Base-by-base conservation (phyloP, 2,888 invertebrate species). In the Drosophila putrida region DNA sequence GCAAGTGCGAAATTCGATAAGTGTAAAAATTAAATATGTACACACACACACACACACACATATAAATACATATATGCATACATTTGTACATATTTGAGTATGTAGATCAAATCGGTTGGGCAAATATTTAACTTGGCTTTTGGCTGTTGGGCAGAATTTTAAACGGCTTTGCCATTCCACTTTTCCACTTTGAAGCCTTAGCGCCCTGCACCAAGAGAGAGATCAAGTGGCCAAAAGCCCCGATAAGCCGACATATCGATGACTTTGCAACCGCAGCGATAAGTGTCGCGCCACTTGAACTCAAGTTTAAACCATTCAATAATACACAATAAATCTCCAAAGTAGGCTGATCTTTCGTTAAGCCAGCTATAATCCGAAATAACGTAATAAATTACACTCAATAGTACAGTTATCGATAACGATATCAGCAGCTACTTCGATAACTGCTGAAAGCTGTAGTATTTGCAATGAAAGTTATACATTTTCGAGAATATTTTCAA, bases 1-100 rank as follows among this genome's bases (percentile, higher is more conserved):
- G 65, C 77, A 64, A 74, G 72, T 75, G 74, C 78, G 75, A 78
- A 78, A 75, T 75, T 78, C 75, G 78, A 75, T 75, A 75, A 75
- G 78, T 75, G 73, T 60, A 75, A 78, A 78, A 73, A 63, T 47
- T 61, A 46, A 60, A 75, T 35, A 62, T 25, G 10, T 15, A 58
- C 59, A 59, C 31, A 57, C 13, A 51, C 20, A 47, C 9, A 39
- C 2, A 41, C 4, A 50, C 6, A 41, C 10, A 46, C 4, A 31
- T 5, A 27, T 13, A 33, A 4, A 44, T 28, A 50, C 3, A 10
- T 2, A 15, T 13, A 33, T 1, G 64, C 5, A 35, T 15, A 38
- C 10, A 15, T n/a, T 5, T 20, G 33, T 36, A 41, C 10, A 39
- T 50, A 27, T 55, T 38, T 36, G 41, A n/a, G 43, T 58, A 63